A percentile compares a stretch with the other conserved stretches of the same genome.
These are phyloP conservation scores for Perca flavescens DNA, from an alignment of 2,113 vertebrate genomes.

Conservation along the genomic window DNA sequence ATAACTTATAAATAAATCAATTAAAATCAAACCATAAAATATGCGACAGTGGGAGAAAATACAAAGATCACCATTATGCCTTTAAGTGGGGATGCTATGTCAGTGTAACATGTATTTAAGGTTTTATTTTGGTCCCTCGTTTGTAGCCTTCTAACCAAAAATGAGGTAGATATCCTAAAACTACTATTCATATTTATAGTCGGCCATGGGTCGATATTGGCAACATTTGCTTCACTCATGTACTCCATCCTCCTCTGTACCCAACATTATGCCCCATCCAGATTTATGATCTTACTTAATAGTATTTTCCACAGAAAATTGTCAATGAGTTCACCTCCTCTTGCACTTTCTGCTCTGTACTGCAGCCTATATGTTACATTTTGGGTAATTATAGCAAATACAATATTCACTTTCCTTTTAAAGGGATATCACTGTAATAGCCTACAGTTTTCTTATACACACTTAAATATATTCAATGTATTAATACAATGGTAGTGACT, in stretches of 20 bases:
- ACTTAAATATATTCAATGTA: neutral
- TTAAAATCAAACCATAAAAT: neutral
- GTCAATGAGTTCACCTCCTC: neutral
- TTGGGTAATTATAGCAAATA: neutral
- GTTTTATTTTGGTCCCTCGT: neutral
- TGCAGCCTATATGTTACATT: constrained; percentile 1
- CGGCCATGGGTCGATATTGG: neutral
- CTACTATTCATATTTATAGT: neutral
- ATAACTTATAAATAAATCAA: neutral
- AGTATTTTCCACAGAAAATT: constrained; percentile 12
- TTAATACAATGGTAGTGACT: neutral
- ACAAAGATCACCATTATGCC: neutral
- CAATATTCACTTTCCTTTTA: neutral
- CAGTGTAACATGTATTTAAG: neutral
- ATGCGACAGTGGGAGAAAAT: neutral
- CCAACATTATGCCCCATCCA: neutral
- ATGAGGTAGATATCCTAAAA: neutral
- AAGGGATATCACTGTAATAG: neutral
- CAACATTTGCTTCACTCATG: neutral
- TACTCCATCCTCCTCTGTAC: neutral
- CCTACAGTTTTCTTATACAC: neutral
- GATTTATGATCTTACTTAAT: neutral
- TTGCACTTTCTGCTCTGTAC: neutral
- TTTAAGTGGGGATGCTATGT: neutral
- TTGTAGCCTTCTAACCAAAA: neutral